phyloP scores from a whole-genome alignment of 2,113 vertebrate genomes.

The Tringa solitaria region DNA sequence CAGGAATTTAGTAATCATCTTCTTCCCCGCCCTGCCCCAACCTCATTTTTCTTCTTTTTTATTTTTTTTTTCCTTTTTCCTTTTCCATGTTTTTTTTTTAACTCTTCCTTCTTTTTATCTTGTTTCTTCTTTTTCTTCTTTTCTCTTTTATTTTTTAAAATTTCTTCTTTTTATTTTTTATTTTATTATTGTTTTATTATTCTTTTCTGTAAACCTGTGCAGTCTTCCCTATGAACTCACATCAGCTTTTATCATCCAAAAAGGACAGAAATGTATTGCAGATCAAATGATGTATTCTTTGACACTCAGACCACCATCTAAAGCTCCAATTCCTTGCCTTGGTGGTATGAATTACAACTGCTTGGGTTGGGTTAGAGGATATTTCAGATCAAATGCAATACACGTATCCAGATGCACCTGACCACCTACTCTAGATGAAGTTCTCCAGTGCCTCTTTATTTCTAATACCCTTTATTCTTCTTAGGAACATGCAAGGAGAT shows the following conservation, averaged over 20 bases:
- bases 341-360: neutral
- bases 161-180: too few species aligned
- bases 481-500: neutral
- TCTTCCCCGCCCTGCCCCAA: too few species aligned
- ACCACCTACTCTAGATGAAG: neutral
- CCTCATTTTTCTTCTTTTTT: too few species aligned
- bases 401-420: neutral
- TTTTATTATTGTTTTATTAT: too few species aligned
- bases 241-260: neutral
- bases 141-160: too few species aligned
- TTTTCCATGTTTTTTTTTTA: too few species aligned
- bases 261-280: neutral
- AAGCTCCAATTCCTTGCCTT: neutral
- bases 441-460: rapidly evolving
- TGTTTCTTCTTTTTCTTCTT: too few species aligned
- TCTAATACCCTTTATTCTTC: neutral
- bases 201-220: too few species aligned
- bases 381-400: neutral
- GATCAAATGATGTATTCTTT: neutral
- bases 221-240: too few species aligned
- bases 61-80: rapidly evolving
- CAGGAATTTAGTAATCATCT: neutral
- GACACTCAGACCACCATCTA: neutral
- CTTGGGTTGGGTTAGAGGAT: neutral
- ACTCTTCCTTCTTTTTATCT: too few species aligned